phyloP scores from a whole-genome alignment of 2,797 vertebrate species.

The Mico argentatus region DNA sequence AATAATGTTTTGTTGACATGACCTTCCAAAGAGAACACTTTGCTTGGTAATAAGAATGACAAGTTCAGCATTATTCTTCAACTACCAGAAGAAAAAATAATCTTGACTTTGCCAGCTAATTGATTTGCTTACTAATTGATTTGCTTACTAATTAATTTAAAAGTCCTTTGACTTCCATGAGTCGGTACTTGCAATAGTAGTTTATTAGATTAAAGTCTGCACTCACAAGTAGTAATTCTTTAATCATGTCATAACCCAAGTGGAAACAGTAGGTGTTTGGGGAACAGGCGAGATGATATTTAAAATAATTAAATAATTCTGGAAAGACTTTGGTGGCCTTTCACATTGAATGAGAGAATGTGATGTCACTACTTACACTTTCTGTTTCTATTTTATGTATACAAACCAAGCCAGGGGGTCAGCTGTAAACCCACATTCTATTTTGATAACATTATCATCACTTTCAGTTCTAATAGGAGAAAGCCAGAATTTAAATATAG shows the following conservation, averaged over 20 bases:
- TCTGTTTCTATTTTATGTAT: conserved; percentile 56
- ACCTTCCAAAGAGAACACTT: neutral
- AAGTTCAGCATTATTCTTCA: neutral
- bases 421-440: neutral
- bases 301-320: conserved; percentile 66
- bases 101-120: neutral
- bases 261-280: conserved; percentile 48
- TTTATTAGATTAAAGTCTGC: neutral
- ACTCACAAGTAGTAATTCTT: neutral
- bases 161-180: neutral
- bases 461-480: conserved; percentile 15
- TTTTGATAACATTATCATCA: rapidly evolving
- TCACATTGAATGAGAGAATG: neutral
- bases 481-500: neutral
- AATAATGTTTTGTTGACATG: neutral
- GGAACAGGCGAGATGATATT: conserved; percentile 64
- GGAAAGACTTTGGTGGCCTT: conserved; percentile 57
- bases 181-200: neutral
- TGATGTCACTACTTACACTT: neutral
- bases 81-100: neutral
- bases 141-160: neutral
- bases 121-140: neutral
- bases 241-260: neutral
- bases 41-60: neutral
- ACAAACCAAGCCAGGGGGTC: conserved; percentile 14